Evolutionary conservation across 2,888 invertebrate genomes (phyloP).

Genomic region (Lycocerus yunnanus): DNA sequence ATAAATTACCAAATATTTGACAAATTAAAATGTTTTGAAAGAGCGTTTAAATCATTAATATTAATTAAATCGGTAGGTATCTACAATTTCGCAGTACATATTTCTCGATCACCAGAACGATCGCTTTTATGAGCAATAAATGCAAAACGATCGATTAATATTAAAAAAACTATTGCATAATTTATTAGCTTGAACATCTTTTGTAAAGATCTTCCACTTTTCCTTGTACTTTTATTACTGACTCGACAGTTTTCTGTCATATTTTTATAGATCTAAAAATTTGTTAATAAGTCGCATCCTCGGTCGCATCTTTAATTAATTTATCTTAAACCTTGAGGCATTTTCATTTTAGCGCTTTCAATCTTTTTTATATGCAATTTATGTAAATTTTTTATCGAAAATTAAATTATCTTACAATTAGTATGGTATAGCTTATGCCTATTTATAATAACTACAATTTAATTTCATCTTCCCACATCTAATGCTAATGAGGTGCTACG

Average conservation of each 20-base stretch:
- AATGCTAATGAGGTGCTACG: background rate
- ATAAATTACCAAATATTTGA: background rate
- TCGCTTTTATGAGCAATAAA: background rate
- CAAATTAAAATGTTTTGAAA: background rate
- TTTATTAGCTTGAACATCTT: background rate
- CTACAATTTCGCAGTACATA: background rate
- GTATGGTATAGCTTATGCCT: background rate
- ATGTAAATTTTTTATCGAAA: background rate
- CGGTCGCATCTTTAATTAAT: background rate
- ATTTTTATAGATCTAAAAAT: background rate
- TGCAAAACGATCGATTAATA: background rate
- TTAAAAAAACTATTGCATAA: background rate
- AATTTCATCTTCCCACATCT: background rate
- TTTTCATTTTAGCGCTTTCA: background rate
- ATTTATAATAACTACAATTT: background rate
- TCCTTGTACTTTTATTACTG: background rate
- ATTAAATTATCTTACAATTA: background rate
- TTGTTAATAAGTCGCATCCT: background rate
- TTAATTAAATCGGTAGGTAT: background rate
- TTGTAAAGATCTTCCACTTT: background rate
- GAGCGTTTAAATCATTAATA: background rate
- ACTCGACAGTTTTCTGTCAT: background rate
- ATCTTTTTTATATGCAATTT: background rate
- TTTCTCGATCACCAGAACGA: background rate
- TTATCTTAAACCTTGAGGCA: background rate